These are phyloP conservation scores for Diarsia dahlii DNA, from an alignment of 2,888 invertebrate genomes.

Conservation along the genomic window DNA sequence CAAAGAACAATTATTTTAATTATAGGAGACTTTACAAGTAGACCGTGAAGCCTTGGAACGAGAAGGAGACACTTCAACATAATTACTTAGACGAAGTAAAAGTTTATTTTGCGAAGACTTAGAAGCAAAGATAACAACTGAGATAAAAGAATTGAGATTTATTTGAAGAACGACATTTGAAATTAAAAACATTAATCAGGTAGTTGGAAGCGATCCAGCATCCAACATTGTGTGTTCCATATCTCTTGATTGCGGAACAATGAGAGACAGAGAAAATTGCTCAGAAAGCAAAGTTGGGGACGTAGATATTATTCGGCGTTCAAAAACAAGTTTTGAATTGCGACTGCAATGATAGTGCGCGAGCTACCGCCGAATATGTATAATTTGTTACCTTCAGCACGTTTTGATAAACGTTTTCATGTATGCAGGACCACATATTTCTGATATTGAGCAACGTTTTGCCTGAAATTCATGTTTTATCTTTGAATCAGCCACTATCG, in stretches of 20 bases:
- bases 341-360: conserved; percentile 16
- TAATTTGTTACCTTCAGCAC: conserved; percentile 6
- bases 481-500: no score
- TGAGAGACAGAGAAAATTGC: conserved; percentile 33
- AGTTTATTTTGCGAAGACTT: conserved; percentile 22
- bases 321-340: conserved; percentile 33
- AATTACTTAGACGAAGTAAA: conserved; percentile 42
- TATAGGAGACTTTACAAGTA: conserved; percentile 13
- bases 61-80: conserved; percentile 36
- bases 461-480: no score
- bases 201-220: conserved; percentile 33
- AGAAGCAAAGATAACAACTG: conserved; percentile 9
- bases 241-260: conserved; percentile 39
- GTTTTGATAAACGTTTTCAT: conserved; percentile 38
- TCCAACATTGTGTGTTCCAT: conserved; percentile 20
- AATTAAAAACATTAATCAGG: conserved; percentile 44
- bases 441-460: neutral
- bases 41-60: conserved; percentile 12
- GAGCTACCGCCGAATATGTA: conserved; percentile 24
- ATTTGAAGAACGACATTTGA: conserved; percentile 21
- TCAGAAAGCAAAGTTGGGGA: conserved; percentile 37
- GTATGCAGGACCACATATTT: neutral
- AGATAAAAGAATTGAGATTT: conserved; percentile 31
- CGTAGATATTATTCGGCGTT: conserved; percentile 22
- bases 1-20: conserved; percentile 15